These are phyloP conservation scores for Petrophora chlorosata DNA, from an alignment of 2,888 invertebrate species.

Conservation along the genomic window DNA sequence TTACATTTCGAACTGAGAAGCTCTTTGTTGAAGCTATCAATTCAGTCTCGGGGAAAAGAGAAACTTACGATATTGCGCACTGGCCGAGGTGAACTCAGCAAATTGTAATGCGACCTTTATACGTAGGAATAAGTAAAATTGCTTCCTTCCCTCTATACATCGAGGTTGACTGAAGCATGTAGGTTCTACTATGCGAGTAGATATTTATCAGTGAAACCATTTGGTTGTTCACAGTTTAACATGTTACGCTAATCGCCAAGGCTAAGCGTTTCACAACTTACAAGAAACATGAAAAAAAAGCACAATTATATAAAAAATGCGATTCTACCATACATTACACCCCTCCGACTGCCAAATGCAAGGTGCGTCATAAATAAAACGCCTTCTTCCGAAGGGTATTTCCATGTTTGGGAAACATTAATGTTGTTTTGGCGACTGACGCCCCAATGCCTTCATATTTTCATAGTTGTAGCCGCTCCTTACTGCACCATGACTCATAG, in stretches of 20 bases:
- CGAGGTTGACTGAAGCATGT: conserved; percentile 30
- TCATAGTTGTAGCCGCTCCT: conserved; percentile 52
- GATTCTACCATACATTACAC: conserved; percentile 13
- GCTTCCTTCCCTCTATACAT: conserved; percentile 55
- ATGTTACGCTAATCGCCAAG: conserved; percentile 23
- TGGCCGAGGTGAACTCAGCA: conserved; percentile 35
- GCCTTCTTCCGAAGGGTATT: conserved; percentile 52
- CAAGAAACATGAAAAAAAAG: conserved; percentile 26
- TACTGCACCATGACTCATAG: conserved; percentile 35
- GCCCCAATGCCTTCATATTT: conserved; percentile 47
- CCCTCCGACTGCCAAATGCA: conserved; percentile 35
- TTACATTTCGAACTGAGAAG: conserved; percentile 16
- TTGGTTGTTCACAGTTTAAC: background rate
- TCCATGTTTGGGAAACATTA: conserved; percentile 60
- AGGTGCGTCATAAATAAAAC: conserved; percentile 53
- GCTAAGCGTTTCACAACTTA: conserved; percentile 31
- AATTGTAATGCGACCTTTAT: conserved; percentile 42
- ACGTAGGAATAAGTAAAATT: conserved; percentile 44
- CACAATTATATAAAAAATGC: background rate
- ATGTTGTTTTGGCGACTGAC: conserved; percentile 55
- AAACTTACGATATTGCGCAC: conserved; percentile 25
- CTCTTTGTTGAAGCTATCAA: conserved; percentile 19
- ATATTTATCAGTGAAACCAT: conserved; percentile 21
- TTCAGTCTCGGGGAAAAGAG: conserved; percentile 26
- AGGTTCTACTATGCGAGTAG: conserved; percentile 5